These are phyloP conservation scores for Magallana nippona DNA, from an alignment of 2,888 invertebrate genomes.

Conservation along the genomic window DNA sequence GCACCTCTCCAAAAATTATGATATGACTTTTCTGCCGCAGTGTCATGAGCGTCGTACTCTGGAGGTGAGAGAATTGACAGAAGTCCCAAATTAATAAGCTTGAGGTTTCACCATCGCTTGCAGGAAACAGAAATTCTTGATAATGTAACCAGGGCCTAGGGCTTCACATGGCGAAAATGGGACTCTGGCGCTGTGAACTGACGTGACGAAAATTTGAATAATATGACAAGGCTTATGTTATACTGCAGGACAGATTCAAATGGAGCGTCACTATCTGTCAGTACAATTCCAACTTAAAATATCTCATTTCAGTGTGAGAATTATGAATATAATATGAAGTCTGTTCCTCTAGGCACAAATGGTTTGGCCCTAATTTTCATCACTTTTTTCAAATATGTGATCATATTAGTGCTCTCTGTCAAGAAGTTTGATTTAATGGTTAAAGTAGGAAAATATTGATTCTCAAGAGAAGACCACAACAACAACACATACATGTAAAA, in stretches of 20 bases:
- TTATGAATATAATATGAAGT: constrained; percentile 50
- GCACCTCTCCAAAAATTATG: constrained; percentile 36
- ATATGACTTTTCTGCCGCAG: constrained; percentile 30
- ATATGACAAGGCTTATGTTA: constrained; percentile 41
- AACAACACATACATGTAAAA: background rate
- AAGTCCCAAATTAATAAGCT: constrained; percentile 37
- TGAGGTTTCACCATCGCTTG: constrained; percentile 8
- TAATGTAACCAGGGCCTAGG: constrained; percentile 29
- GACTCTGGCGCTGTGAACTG: constrained; percentile 29
- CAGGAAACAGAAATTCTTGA: constrained; percentile 35
- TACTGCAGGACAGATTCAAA: constrained; percentile 42
- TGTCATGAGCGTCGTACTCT: constrained; percentile 25
- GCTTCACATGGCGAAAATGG: constrained; percentile 35
- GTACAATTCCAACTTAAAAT: constrained; percentile 34
- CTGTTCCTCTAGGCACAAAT: constrained; percentile 24
- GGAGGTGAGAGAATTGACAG: constrained; percentile 26
- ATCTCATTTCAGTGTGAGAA: constrained; percentile 40
- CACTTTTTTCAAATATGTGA: background rate
- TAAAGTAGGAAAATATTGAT: background rate
- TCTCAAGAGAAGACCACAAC: background rate
- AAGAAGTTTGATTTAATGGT: constrained; percentile 10
- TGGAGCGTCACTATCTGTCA: constrained; percentile 34
- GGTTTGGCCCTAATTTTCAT: background rate
- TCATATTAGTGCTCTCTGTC: background rate
- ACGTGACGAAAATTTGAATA: constrained; percentile 46